Evolutionary conservation across 2,797 vertebrate species (phyloP).

Genomic region (Crenuchus spilurus): DNA sequence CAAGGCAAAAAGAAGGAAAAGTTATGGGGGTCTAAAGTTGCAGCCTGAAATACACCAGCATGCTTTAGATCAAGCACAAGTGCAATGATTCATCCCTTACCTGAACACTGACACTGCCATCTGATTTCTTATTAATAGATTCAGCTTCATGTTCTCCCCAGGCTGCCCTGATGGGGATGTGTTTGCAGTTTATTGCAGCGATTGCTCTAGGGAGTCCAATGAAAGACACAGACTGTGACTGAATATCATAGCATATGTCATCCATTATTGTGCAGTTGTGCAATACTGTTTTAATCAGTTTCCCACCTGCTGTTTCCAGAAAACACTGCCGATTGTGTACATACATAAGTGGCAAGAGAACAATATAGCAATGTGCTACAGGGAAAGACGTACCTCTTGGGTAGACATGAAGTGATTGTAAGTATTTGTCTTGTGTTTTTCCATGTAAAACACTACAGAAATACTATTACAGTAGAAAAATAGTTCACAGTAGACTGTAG

Average conservation of each 20-base stretch:
- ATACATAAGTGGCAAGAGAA: background rate
- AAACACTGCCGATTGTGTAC: background rate
- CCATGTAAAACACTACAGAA: too few species aligned
- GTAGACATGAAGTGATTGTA: too few species aligned
- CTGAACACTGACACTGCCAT: background rate
- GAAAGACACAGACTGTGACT: background rate
- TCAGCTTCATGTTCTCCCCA: constrained; percentile 19
- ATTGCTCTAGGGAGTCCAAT: background rate
- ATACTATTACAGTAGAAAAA: too few species aligned
- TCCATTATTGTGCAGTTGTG: constrained; percentile 7
- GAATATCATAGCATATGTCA: background rate
- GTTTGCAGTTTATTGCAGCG: constrained; percentile 18
- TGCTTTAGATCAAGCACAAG: background rate
- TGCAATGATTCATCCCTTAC: background rate
- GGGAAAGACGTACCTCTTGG: background rate
- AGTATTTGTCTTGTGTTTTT: too few species aligned
- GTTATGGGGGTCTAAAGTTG: background rate
- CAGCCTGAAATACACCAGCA: background rate
- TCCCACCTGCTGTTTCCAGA: background rate
- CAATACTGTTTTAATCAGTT: background rate
- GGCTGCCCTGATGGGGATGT: background rate
- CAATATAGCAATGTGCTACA: too few species aligned
- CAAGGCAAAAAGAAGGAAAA: background rate
- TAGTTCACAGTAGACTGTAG: too few species aligned
- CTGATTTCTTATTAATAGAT: constrained; percentile 26